Evolutionary conservation across 2,888 invertebrate species (phyloP).

Genomic region (Drosophila imparisetae): DNA sequence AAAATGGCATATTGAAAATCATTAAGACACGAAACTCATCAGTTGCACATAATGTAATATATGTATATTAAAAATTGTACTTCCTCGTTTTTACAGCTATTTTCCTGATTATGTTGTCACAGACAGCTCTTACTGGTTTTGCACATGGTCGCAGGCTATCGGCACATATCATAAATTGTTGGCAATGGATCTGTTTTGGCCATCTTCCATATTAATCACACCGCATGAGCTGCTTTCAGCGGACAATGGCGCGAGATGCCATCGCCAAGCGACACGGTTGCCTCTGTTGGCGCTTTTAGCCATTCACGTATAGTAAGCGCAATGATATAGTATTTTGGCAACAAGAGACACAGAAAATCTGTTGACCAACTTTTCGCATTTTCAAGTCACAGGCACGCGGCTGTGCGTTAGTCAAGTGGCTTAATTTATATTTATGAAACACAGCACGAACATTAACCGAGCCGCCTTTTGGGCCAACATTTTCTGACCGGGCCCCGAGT

Average conservation of each 20-base stretch:
- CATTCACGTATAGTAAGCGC: slow-evolving; percentile 16
- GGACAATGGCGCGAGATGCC: slow-evolving; percentile 74
- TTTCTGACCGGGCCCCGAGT: slow-evolving; percentile 29
- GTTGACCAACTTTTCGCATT: slow-evolving; percentile 68
- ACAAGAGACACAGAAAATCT: slow-evolving; percentile 41
- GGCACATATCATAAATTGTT: slow-evolving; percentile 44
- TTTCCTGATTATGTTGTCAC: slow-evolving; percentile 71
- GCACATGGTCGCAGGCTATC: slow-evolving; percentile 6
- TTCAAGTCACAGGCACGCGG: slow-evolving; percentile 42
- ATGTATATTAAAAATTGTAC: background rate
- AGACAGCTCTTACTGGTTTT: slow-evolving; percentile 7
- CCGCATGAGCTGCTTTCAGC: slow-evolving; percentile 77
- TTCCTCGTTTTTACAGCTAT: slow-evolving; percentile 4
- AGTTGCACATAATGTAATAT: background rate
- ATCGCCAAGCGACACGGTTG: slow-evolving; percentile 31
- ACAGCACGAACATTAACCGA: slow-evolving; percentile 64
- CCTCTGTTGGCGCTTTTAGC: slow-evolving; percentile 11
- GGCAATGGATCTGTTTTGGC: slow-evolving; percentile 61
- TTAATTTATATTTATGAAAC: slow-evolving; percentile 78
- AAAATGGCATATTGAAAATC: background rate
- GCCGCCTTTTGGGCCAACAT: slow-evolving; percentile 47
- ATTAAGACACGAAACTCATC: background rate
- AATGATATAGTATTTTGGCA: slow-evolving; percentile 38
- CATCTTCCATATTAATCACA: slow-evolving; percentile 78
- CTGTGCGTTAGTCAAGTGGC: slow-evolving; percentile 77